Conservation (phyloP, 2,888 invertebrate genomes). For the Spisula subtruncata region DNA sequence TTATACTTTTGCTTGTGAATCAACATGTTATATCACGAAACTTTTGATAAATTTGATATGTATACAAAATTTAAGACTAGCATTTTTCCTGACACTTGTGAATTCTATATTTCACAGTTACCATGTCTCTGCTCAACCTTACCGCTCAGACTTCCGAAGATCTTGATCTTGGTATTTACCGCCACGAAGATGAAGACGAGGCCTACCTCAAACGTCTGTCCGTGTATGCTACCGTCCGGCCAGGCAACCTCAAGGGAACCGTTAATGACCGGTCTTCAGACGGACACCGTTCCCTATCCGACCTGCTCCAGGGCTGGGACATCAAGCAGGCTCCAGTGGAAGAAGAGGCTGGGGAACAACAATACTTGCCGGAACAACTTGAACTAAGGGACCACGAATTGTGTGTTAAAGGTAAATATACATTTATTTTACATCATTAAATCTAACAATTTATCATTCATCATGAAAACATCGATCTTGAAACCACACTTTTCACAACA, state of each 20-base stretch:
- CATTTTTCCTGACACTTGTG: not conserved
- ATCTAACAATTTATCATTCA: slow-evolving; percentile 24
- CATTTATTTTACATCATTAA: not conserved
- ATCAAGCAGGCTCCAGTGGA: not conserved
- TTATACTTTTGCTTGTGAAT: too few species aligned
- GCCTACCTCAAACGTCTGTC: slow-evolving; percentile 57
- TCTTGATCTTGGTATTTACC: slow-evolving; percentile 37
- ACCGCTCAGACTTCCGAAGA: slow-evolving; percentile 12
- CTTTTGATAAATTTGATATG: too few species aligned
- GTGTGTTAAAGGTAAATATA: slow-evolving; percentile 59
- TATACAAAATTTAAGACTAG: not conserved
- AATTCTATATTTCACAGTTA: slow-evolving; percentile 26
- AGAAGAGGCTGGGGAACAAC: not conserved
- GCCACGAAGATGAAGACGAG: slow-evolving; percentile 57
- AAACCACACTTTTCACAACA: not conserved
- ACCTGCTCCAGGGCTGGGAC: slow-evolving; percentile 59
- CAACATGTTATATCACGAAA: too few species aligned
- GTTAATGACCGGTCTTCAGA: not conserved
- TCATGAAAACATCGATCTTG: slow-evolving; percentile 37
- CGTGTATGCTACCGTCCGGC: slow-evolving; percentile 68
- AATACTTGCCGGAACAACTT: slow-evolving; percentile 30
- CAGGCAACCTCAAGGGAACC: slow-evolving; percentile 56
- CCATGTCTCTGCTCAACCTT: slow-evolving; percentile 22
- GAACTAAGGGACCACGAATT: slow-evolving; percentile 56
- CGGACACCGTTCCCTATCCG: slow-evolving; percentile 53